Conservation (phyloP, 2,113 vertebrate species). For the Nyctibius bracteatus region DNA sequence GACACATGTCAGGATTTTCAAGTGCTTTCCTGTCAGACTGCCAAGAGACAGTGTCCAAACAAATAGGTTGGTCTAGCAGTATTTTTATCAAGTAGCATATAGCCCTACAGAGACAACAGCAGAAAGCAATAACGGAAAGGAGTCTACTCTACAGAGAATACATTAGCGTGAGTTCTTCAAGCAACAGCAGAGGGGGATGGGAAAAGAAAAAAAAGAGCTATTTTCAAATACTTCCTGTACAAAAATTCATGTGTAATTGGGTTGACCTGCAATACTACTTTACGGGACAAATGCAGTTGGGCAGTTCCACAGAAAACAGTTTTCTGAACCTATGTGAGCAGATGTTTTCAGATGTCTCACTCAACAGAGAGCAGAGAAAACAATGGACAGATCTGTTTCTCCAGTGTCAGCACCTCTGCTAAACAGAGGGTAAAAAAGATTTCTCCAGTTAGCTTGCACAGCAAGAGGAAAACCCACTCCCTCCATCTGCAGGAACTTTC, state of each 20-base stretch:
- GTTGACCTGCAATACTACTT: background rate
- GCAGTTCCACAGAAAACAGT: background rate
- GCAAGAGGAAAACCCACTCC: background rate
- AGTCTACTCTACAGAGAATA: background rate
- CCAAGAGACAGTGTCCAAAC: background rate
- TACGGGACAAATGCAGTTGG: background rate
- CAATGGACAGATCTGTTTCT: background rate
- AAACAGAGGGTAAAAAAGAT: background rate
- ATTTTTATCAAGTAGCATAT: background rate
- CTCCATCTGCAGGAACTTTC: background rate
- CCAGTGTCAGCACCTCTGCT: background rate
- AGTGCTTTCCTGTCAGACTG: background rate
- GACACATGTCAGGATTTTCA: background rate
- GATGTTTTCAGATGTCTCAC: background rate
- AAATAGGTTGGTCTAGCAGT: background rate
- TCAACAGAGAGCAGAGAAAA: background rate
- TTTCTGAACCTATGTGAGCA: background rate
- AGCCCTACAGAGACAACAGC: background rate
- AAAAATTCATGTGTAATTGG: background rate
- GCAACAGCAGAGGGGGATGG: background rate
- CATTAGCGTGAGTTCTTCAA: background rate
- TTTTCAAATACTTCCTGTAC: background rate
- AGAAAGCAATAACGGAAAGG: background rate
- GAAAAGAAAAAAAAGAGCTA: background rate
- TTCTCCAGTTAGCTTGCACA: background rate